Evolutionary conservation across 2,113 vertebrate species (phyloP).

Genomic region (Pseudorhombus dupliciocellatus): DNA sequence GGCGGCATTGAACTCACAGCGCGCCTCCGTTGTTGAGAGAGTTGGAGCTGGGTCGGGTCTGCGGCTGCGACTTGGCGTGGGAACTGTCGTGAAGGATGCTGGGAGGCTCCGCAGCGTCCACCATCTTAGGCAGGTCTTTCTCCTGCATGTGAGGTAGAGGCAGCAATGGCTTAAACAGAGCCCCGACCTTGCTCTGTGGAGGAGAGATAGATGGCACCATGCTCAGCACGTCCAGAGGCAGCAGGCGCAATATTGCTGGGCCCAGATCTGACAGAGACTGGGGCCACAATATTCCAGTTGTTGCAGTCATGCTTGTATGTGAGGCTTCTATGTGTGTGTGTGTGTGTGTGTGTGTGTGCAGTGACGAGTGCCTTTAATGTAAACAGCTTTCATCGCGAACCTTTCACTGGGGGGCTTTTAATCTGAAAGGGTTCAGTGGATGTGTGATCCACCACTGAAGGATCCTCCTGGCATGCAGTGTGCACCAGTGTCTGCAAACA

Average conservation of each 20-base stretch:
- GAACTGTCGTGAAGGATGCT: slow-evolving; percentile 81
- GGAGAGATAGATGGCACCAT: slow-evolving; percentile 66
- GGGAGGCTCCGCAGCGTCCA: slow-evolving; percentile 82
- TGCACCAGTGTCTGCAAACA: slow-evolving; percentile 22
- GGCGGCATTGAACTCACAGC: slow-evolving; percentile 80
- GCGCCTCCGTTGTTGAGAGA: slow-evolving; percentile 91
- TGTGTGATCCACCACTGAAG: neutral
- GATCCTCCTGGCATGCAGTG: neutral
- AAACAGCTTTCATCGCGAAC: slow-evolving; percentile 15
- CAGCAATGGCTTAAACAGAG: slow-evolving; percentile 82
- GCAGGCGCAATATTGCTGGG: slow-evolving; percentile 69
- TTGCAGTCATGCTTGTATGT: slow-evolving; percentile 53
- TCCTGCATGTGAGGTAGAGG: slow-evolving; percentile 84
- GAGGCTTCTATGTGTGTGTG: neutral
- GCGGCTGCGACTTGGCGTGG: slow-evolving; percentile 79
- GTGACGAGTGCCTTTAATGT: neutral
- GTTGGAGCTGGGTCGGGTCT: slow-evolving; percentile 84
- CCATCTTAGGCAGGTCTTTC: slow-evolving; percentile 80
- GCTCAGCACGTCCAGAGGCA: slow-evolving; percentile 61
- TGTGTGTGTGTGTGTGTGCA: slow-evolving; percentile 1
- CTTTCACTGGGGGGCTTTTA: neutral
- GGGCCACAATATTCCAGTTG: slow-evolving; percentile 65
- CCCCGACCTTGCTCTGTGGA: slow-evolving; percentile 78
- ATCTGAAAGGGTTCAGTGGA: no score
- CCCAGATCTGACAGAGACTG: slow-evolving; percentile 40